A percentile compares a stretch with the other conserved stretches of the same genome.
These are phyloP conservation scores for Prosapia bicincta DNA, from an alignment of 2,888 invertebrate genomes.

Conservation along the genomic window DNA sequence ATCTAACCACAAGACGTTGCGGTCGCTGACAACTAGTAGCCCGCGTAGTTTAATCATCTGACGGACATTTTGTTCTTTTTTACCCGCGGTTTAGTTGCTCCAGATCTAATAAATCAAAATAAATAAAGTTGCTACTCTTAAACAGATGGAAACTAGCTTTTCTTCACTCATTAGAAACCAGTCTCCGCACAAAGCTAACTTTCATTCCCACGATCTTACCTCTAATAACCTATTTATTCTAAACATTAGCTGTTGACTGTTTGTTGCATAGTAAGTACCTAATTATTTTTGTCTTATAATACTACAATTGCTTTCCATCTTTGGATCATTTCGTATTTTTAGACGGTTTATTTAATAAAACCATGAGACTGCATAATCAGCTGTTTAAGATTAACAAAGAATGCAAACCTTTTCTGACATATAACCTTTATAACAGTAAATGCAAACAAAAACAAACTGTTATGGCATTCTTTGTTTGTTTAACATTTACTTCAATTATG, in stretches of 20 bases:
- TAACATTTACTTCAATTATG: too few relatives aligned
- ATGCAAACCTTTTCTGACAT: background rate
- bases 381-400: background rate
- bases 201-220: constrained; percentile 9
- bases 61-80: background rate
- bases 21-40: background rate
- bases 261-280: background rate
- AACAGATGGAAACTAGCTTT: background rate
- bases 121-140: background rate
- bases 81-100: background rate
- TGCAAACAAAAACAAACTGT: too few relatives aligned
- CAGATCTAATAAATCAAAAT: background rate
- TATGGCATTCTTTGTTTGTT: too few relatives aligned
- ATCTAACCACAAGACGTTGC: background rate
- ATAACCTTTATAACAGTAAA: background rate
- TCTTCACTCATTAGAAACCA: background rate
- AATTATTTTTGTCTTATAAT: background rate
- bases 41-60: background rate
- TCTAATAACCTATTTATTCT: background rate
- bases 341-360: background rate
- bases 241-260: background rate
- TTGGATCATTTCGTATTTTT: background rate
- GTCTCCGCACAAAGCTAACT: background rate
- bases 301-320: background rate
- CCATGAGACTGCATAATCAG: background rate